These are phyloP conservation scores for Trachythela sp. DNA, from an alignment of 64 coral and sea anemone species.

Conservation along the genomic window DNA sequence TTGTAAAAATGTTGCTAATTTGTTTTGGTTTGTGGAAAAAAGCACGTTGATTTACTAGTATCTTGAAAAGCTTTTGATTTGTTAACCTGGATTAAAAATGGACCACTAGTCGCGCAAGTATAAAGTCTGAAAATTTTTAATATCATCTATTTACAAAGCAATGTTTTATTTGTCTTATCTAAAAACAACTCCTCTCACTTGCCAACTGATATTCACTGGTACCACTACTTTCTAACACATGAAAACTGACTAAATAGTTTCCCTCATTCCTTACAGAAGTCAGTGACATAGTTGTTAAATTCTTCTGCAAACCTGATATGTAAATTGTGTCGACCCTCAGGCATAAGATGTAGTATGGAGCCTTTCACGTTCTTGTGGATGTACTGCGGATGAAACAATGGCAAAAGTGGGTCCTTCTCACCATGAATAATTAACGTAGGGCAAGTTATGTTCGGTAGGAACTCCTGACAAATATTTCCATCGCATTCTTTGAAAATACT, in stretches of 20 bases:
- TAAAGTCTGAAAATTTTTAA: too few relatives aligned
- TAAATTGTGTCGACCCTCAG: neutral
- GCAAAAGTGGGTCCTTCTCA: neutral
- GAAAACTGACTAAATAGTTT: too few relatives aligned
- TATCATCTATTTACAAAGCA: too few relatives aligned
- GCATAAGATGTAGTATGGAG: neutral
- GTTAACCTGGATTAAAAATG: too few relatives aligned
- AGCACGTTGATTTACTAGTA: neutral
- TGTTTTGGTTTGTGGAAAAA: neutral
- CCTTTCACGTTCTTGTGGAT: neutral
- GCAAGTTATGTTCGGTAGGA: neutral
- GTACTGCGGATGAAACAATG: neutral
- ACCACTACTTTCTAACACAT: too few relatives aligned
- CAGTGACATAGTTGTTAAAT: neutral
- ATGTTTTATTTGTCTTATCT: too few relatives aligned
- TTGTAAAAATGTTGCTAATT: neutral
- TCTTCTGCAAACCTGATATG: conserved; percentile 13
- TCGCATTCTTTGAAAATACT: neutral
- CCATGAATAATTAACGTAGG: conserved; percentile 8
- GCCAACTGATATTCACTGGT: too few relatives aligned
- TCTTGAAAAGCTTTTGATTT: too few relatives aligned
- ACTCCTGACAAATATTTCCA: neutral
- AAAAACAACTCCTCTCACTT: too few relatives aligned
- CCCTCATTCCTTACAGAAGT: too few relatives aligned
- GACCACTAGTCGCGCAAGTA: too few relatives aligned